These are phyloP conservation scores for Neoitamus cyanurus DNA, from an alignment of 2,888 invertebrate species.

Conservation along the genomic window DNA sequence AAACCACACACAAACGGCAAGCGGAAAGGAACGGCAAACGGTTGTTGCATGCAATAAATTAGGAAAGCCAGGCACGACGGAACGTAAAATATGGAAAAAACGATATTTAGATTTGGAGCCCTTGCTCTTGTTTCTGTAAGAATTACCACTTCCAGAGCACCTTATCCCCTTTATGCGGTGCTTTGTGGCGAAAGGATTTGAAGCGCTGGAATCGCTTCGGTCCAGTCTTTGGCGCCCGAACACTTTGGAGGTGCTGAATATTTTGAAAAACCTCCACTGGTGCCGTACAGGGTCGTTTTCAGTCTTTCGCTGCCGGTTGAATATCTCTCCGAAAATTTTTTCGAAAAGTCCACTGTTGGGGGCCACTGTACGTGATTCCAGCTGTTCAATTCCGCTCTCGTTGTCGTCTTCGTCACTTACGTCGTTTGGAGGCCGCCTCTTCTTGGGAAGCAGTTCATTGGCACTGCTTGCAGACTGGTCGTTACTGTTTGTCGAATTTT, in stretches of 20 bases:
- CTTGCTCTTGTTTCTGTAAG: conserved; percentile 24
- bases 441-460: conserved; percentile 54
- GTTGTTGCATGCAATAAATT: conserved; percentile 58
- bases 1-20: conserved; percentile 24
- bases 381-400: conserved; percentile 16
- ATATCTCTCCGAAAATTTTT: conserved; percentile 52
- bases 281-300: conserved; percentile 6
- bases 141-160: conserved; percentile 64
- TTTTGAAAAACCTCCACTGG: conserved; percentile 41
- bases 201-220: conserved; percentile 45
- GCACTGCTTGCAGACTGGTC: conserved; percentile 55
- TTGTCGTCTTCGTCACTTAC: neutral
- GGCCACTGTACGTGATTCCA: neutral
- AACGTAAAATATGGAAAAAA: conserved; percentile 54
- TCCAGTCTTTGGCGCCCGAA: conserved; percentile 46
- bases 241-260: conserved; percentile 49
- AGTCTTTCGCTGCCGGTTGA: conserved; percentile 35
- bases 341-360: conserved; percentile 45
- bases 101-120: conserved; percentile 42
- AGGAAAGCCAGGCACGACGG: neutral
- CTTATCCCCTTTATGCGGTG: conserved; percentile 65
- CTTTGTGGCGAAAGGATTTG: conserved; percentile 58
- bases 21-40: conserved; percentile 58
- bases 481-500: conserved; percentile 33
- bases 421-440: conserved; percentile 14